phyloP scores from a whole-genome alignment of 2,797 vertebrate genomes.

The Craterocephalus amniculus region DNA sequence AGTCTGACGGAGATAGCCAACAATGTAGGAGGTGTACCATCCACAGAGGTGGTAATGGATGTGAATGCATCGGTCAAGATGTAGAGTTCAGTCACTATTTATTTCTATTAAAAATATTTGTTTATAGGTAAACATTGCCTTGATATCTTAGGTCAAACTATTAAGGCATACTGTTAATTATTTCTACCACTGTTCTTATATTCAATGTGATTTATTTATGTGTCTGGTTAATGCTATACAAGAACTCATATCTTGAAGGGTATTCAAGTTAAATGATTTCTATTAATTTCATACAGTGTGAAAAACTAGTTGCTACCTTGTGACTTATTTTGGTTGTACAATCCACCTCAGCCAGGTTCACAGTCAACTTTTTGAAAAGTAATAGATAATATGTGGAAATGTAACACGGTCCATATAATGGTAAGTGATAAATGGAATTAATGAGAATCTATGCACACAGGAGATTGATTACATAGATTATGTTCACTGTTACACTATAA shows the following conservation, averaged over 20 bases:
- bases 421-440: neutral
- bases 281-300: neutral
- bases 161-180: neutral
- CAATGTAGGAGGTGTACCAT: neutral
- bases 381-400: no score
- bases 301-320: neutral
- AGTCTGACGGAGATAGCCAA: neutral
- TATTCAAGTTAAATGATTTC: neutral
- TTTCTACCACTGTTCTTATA: neutral
- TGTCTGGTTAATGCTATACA: neutral
- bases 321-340: neutral
- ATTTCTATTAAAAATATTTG: neutral
- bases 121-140: neutral
- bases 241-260: neutral
- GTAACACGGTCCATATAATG: neutral
- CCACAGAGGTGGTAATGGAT: neutral
- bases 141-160: neutral
- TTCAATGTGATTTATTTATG: neutral
- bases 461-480: neutral
- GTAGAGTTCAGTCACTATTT: neutral
- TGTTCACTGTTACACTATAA: neutral
- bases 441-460: neutral
- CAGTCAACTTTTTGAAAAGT: neutral
- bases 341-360: neutral
- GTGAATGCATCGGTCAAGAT: neutral